Percentiles rank a stretch among this genome's conserved stretches.
phyloP scores from a whole-genome alignment of 2,797 vertebrate species.

The Okamejei kenojei region DNA sequence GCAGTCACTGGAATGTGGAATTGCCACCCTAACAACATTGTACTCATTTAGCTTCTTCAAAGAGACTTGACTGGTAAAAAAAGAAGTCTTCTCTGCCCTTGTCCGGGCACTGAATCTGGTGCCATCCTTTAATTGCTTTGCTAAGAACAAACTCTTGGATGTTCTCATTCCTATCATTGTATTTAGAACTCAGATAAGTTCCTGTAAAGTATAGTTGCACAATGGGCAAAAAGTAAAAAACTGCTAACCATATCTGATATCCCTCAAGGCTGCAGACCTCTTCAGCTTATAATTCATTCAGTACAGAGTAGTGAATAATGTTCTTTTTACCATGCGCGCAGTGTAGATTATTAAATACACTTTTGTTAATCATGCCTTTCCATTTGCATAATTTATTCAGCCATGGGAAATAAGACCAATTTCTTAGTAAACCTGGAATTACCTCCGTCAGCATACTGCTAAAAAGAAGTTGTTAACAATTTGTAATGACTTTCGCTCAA shows the following conservation, averaged over 20 bases:
- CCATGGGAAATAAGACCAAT: constrained; percentile 14
- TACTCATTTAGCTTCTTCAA: not conserved
- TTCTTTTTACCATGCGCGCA: not conserved
- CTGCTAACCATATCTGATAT: not conserved
- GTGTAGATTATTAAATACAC: not conserved
- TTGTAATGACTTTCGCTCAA: not conserved
- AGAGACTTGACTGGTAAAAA: not conserved
- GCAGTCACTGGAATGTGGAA: not conserved
- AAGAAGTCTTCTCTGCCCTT: not conserved
- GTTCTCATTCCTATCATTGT: not conserved
- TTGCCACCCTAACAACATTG: not conserved
- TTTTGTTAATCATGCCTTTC: not conserved
- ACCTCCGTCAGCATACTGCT: not conserved
- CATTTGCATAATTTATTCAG: constrained; percentile 35
- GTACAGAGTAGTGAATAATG: constrained; percentile 5
- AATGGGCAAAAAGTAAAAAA: constrained; percentile 11
- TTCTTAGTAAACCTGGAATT: not conserved
- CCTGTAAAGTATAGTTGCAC: constrained; percentile 8
- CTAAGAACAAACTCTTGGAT: not conserved
- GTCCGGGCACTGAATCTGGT: not conserved
- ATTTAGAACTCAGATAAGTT: constrained; percentile 11
- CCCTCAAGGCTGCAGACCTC: constrained; percentile 12
- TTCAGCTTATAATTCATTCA: constrained; percentile 10
- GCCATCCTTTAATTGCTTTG: not conserved
- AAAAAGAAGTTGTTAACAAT: constrained; percentile 8